A percentile compares a stretch with the other conserved stretches of the same genome.
phyloP scores from a whole-genome alignment of 1,140 invertebrate species.

The Apis laboriosa region DNA sequence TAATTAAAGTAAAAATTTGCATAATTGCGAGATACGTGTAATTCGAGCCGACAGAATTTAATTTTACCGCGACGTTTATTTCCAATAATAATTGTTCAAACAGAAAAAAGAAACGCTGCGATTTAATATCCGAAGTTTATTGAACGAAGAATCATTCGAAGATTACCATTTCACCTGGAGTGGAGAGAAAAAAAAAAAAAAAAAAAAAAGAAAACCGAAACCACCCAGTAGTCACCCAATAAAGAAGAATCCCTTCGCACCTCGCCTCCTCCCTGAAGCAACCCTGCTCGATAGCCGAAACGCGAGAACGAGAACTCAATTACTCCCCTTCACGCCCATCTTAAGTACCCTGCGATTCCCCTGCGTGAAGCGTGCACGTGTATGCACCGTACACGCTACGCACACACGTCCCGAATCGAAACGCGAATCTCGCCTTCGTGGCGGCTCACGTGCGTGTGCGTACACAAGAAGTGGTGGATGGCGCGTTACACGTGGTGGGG shows the following conservation, averaged over 20 bases:
- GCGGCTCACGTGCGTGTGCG: conserved; percentile 33
- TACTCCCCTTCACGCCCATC: conserved; percentile 26
- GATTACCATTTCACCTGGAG: too few species aligned
- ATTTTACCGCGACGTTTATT: too few species aligned
- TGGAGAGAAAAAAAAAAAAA: not conserved
- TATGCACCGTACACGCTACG: not conserved
- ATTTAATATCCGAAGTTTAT: too few species aligned
- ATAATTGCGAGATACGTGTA: too few species aligned
- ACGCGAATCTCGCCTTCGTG: conserved; percentile 10
- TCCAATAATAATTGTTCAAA: too few species aligned
- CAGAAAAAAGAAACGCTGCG: too few species aligned
- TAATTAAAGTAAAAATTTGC: too few species aligned
- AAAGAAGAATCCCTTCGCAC: too few species aligned
- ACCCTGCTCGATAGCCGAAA: conserved; percentile 15
- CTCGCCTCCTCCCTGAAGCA: not conserved
- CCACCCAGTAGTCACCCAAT: not conserved
- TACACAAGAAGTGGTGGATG: conserved; percentile 1
- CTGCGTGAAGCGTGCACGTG: not conserved
- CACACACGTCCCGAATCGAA: not conserved
- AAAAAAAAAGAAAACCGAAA: not conserved
- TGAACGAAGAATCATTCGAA: too few species aligned
- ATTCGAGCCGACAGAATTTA: too few species aligned
- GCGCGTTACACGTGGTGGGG: not conserved
- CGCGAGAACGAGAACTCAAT: conserved; percentile 23
- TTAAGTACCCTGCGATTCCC: conserved; percentile 3